Conservation (phyloP, 2,888 invertebrate genomes). For the Yponomeuta sedellus region DNA sequence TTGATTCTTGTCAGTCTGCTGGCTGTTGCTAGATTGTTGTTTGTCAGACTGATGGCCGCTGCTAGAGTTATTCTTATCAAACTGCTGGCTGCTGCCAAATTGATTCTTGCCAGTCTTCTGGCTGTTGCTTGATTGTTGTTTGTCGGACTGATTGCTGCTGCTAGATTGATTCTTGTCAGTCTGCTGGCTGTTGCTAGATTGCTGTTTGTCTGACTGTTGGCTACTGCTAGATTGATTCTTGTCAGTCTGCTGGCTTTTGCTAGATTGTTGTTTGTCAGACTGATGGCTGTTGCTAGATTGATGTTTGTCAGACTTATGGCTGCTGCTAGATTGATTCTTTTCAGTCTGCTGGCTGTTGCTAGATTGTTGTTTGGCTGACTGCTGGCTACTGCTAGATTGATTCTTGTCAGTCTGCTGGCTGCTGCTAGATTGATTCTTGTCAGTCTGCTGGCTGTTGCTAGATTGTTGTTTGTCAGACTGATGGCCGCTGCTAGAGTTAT, state of each 20-base stretch:
- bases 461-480: not conserved
- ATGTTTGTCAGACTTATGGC: not conserved
- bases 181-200: not conserved
- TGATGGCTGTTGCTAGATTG: not conserved
- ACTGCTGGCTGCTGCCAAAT: no score
- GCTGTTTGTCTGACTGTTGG: not conserved
- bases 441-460: not conserved
- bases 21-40: not conserved
- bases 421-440: not conserved
- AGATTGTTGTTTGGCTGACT: no score
- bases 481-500: not conserved
- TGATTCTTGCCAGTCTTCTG: no score
- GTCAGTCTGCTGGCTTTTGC: not conserved
- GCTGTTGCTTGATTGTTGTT: no score
- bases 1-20: not conserved
- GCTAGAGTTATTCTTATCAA: not conserved
- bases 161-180: not conserved
- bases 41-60: not conserved
- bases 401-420: not conserved
- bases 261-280: not conserved
- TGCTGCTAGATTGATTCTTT: no score
- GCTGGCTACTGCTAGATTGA: not conserved
- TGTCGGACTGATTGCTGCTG: no score
- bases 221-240: not conserved
- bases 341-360: no score